Evolutionary conservation across 1,140 invertebrate species (phyloP).

Genomic region (Drosophila nigromelanica): DNA sequence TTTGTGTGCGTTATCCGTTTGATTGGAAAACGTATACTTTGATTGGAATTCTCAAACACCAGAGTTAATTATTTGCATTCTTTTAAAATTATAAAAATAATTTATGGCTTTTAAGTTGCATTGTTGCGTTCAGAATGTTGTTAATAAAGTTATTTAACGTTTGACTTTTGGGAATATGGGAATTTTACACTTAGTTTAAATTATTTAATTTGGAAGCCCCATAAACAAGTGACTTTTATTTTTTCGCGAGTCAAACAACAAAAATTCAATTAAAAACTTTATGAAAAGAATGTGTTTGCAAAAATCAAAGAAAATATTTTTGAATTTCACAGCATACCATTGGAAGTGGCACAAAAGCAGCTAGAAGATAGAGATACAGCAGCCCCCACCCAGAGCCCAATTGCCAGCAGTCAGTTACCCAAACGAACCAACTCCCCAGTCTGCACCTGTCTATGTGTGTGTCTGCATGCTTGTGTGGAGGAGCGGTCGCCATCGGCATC

Average conservation of each 20-base stretch:
- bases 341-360: slow-evolving; percentile 37
- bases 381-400: background rate
- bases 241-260: background rate
- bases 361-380: slow-evolving; percentile 24
- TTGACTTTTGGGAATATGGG: no score
- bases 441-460: background rate
- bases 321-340: slow-evolving; percentile 39
- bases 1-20: slow-evolving; percentile 5
- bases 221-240: background rate
- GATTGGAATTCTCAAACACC: background rate
- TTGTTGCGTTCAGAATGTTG: no score
- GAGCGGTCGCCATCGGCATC: slow-evolving; percentile 2
- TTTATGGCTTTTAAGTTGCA: no score
- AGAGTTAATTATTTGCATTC: no score
- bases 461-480: background rate
- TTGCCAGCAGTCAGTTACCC: background rate
- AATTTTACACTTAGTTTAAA: no score
- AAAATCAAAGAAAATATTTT: slow-evolving; percentile 66
- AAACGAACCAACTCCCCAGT: background rate
- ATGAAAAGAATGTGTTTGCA: slow-evolving; percentile 1
- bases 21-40: background rate
- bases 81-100: no score
- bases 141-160: no score
- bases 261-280: slow-evolving; percentile 67
- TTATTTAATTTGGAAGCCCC: background rate